Base-by-base conservation (phyloP, 2,113 vertebrate species). In the Oxyruncus cristatus region DNA sequence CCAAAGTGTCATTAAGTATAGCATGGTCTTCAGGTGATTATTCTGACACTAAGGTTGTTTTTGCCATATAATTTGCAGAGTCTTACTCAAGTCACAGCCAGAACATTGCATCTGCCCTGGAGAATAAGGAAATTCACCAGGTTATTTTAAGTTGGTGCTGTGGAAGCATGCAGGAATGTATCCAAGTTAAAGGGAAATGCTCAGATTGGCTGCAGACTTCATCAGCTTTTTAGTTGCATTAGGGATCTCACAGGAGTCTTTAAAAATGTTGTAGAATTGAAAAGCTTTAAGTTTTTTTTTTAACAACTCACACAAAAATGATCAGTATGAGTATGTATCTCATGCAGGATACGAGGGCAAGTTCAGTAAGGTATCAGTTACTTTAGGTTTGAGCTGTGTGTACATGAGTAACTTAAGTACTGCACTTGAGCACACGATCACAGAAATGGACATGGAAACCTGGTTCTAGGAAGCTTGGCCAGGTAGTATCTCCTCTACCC, bases 121-220 rank as follows among this genome's bases (percentile, higher is more conserved):
- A 96, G 68, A 72, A 67, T 87, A 44, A 86, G 66, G 71, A 96
- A 89, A 88, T 91, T 87, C 66, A 81, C 16, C 65, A 80, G 53
- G 20, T 95, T 95, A 72, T 94, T 94, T 92, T 82, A 88, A 94
- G 91, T 46, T 94, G 70, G 68, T 91, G 83, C 67, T 62, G 66
- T 96, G 71, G 74, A 91, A 91, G 41, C 66, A 42, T 89, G 62
- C 42, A 79, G 81, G 73, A 76, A 42, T 79, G 82, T 16, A 53
- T 89, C 44, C 20, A 61, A 78, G 44, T 89, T 78, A 81, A 89
- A 87, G 14, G 20, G 33, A 93, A 66, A 50, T 19, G 2, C 65
- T 89, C 27, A 63, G 78, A 76, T 49, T 85, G 71, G 41, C 61
- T 62, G 62, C 66, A 85, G 35, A 68, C 76, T 85, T 91, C 5